Evolutionary conservation across 2,113 vertebrate genomes (phyloP).

Genomic region (Trogon surrucura): DNA sequence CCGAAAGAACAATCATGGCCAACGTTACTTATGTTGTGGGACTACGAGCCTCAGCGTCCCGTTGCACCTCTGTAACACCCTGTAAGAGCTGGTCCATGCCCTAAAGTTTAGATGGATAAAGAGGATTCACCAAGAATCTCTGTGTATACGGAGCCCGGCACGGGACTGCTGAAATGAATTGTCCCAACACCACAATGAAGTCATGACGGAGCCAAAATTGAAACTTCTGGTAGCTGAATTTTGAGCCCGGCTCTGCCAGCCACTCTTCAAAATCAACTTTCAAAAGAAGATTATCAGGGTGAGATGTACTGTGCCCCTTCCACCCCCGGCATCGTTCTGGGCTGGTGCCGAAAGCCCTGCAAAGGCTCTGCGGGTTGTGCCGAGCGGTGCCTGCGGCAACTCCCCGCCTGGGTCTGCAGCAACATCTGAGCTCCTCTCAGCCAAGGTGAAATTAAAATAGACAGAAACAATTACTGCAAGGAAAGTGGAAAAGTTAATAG

Average conservation of each 20-base stretch:
- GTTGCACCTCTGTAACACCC: not conserved
- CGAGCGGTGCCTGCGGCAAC: not conserved
- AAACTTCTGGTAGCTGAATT: not conserved
- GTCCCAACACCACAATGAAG: not conserved
- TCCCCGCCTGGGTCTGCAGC: not conserved
- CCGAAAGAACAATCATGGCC: not conserved
- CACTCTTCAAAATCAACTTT: not conserved
- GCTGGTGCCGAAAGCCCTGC: accelerated
- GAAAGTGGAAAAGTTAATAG: constrained; percentile 14
- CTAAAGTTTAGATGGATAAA: not conserved
- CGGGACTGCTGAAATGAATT: not conserved
- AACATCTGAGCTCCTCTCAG: not conserved
- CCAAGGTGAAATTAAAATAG: constrained; percentile 18
- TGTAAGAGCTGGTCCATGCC: too few relatives aligned
- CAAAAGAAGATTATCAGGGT: not conserved
- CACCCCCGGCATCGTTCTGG: not conserved
- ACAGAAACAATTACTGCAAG: constrained; percentile 21
- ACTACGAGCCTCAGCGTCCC: accelerated
- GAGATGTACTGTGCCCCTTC: not conserved
- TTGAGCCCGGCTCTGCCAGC: not conserved
- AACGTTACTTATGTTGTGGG: not conserved
- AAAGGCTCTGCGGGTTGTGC: not conserved
- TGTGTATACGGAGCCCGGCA: not conserved
- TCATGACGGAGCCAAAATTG: not conserved
- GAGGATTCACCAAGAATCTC: not conserved